Evolutionary conservation across 2,888 invertebrate genomes (phyloP).

Genomic region (Dexiosoma caninum): DNA sequence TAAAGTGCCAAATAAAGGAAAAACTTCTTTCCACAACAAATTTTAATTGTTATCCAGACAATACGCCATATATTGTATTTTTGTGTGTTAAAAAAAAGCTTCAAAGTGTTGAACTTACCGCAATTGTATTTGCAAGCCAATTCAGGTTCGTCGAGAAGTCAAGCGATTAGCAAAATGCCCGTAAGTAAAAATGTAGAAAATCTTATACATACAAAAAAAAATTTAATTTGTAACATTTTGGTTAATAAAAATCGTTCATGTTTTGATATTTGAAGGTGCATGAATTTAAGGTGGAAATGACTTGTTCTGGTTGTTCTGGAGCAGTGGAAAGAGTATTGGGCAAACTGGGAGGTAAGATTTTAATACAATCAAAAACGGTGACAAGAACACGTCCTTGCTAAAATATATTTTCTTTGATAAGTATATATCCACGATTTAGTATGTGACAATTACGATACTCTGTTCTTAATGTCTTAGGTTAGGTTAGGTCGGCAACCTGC

Average conservation of each 20-base stretch:
- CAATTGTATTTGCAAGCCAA: constrained; percentile 71
- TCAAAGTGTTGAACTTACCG: constrained; percentile 73
- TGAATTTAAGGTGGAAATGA: constrained; percentile 94
- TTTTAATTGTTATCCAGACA: constrained; percentile 17
- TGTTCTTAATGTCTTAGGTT: too few species aligned
- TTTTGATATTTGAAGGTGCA: constrained; percentile 79
- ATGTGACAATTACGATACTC: too few species aligned
- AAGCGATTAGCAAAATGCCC: constrained; percentile 70
- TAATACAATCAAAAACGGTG: neutral
- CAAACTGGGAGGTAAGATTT: constrained; percentile 83
- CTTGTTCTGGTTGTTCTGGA: constrained; percentile 94
- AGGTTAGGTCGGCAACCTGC: too few species aligned
- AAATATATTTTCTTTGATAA: too few species aligned
- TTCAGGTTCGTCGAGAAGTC: constrained; percentile 63
- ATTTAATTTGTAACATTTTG: too few species aligned
- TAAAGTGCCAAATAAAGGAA: constrained; percentile 18
- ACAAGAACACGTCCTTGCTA: neutral
- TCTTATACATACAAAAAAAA: neutral
- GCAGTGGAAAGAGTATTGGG: constrained; percentile 91
- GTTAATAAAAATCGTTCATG: neutral
- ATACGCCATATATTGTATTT: neutral
- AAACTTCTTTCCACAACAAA: neutral
- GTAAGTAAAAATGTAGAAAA: constrained; percentile 63
- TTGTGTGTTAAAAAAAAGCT: constrained; percentile 28
- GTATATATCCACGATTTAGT: too few species aligned